These are phyloP conservation scores for Takifugu rubripes DNA, from an alignment of 2,797 vertebrate genomes.

Conservation along the genomic window DNA sequence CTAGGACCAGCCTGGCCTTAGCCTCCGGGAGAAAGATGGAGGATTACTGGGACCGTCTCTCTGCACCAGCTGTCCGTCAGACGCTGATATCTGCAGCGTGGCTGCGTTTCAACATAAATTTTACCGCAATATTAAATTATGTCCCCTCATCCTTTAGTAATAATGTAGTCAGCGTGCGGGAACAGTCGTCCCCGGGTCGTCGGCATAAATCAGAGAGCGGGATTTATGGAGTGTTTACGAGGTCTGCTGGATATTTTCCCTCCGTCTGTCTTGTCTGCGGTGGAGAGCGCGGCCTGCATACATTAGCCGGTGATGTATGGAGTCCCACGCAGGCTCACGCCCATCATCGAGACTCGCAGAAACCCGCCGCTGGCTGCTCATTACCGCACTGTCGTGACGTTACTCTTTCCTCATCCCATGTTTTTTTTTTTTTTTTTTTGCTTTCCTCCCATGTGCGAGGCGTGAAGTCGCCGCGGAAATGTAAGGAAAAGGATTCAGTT, in stretches of 20 bases:
- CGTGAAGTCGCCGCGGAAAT: neutral
- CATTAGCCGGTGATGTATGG: conserved; percentile 53
- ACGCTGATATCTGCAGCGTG: neutral
- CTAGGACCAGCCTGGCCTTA: neutral
- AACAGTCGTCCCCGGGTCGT: conserved; percentile 11
- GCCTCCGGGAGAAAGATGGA: neutral
- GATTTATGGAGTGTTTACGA: conserved; percentile 47
- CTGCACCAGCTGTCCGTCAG: too few relatives aligned
- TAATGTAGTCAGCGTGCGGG: neutral
- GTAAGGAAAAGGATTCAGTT: neutral
- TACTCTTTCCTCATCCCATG: conserved; percentile 37
- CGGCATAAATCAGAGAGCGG: conserved; percentile 14
- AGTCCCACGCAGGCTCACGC: conserved; percentile 19
- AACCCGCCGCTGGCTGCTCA: conserved; percentile 31
- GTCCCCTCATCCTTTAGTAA: neutral
- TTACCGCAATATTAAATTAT: neutral
- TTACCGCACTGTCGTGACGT: conserved; percentile 32
- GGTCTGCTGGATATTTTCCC: conserved; percentile 32
- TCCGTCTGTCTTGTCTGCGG: conserved; percentile 31
- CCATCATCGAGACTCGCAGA: conserved; percentile 41
- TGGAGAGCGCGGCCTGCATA: conserved; percentile 25
- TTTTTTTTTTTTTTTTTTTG: conserved; percentile 6
- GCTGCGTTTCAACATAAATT: neutral
- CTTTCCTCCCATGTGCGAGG: conserved; percentile 5
- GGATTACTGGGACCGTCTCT: neutral